Base-by-base conservation (phyloP, 2,797 vertebrate species). In the Orientallactaga sibirica region DNA sequence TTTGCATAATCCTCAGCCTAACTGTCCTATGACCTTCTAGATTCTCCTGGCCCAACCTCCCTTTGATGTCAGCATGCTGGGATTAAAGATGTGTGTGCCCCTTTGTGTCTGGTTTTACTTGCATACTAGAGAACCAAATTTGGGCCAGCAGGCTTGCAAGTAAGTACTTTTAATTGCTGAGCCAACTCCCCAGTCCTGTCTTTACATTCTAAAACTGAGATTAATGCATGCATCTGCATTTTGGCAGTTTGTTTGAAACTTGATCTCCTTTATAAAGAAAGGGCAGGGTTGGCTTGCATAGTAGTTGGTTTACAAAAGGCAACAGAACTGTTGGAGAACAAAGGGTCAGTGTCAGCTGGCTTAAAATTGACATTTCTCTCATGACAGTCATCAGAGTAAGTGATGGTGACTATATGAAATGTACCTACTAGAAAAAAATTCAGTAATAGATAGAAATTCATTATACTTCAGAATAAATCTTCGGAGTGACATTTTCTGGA, bases 401-500 rank as follows among this genome's bases (percentile, higher is more conserved):
- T 66, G 67, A n/a, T 52, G 15, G 20, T 74, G 7, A 25, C 11
- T 89, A 80, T 25, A 64, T 19, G 61, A 2, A 62, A 8, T 20
- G 92, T 81, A 74, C 5, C 64, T 77, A 62, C 7, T 88, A 58
- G n/a, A 52, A 24, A 74, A 91, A 58, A n/a, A 25, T 1, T 19
- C 9, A 70, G 33, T n/a, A 82, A 19, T 27, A 85, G 37, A 48
- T 6, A 70, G 18, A 84, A 78, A 52, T 82, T 77, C 9, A 79
- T 27, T 48, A 85, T 15, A 48, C 18, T 41, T 5, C 55, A 89
- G 20, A 86, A 55, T 78, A 64, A 43, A 0, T 48, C 48, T 71
- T 90, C 58, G 87, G 48, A 81, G 81, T 48, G 22, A 55, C 20
- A 80, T 73, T 94, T 94, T 77, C 89, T 81, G 16, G 20, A 92